Percentiles rank a stretch among this genome's conserved stretches.
Evolutionary conservation across 2,113 vertebrate species (phyloP).

Genomic region (Nematolebias whitei): DNA sequence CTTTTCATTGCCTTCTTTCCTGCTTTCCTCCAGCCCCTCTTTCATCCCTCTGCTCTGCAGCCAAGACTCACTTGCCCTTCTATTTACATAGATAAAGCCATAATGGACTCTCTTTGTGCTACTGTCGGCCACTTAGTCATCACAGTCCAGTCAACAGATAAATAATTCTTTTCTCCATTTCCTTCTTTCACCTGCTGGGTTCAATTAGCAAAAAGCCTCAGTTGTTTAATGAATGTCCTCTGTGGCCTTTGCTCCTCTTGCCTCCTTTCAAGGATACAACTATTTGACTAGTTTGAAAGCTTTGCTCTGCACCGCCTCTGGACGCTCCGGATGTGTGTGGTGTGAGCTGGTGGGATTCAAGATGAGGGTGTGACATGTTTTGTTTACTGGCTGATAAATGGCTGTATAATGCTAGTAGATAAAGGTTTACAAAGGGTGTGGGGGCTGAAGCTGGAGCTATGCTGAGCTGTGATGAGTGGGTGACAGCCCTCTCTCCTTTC

Average conservation of each 20-base stretch:
- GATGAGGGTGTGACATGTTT: slow-evolving; percentile 58
- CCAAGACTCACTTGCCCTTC: slow-evolving; percentile 54
- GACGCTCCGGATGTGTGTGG: slow-evolving; percentile 17
- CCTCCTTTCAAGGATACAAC: slow-evolving; percentile 72
- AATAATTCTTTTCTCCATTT: slow-evolving; percentile 64
- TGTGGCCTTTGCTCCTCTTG: slow-evolving; percentile 72
- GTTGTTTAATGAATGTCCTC: slow-evolving; percentile 74
- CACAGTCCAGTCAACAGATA: slow-evolving; percentile 74
- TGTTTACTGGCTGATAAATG: slow-evolving; percentile 79
- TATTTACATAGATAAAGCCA: slow-evolving; percentile 80
- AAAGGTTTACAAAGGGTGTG: slow-evolving; percentile 62
- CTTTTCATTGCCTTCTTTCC: slow-evolving; percentile 62
- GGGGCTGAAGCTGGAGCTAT: slow-evolving; percentile 44
- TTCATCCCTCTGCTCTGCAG: slow-evolving; percentile 49
- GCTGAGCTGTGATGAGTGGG: slow-evolving; percentile 62
- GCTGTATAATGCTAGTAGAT: slow-evolving; percentile 73
- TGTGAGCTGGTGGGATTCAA: slow-evolving; percentile 49
- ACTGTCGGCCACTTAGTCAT: slow-evolving; percentile 69
- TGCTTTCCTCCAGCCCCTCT: slow-evolving; percentile 25
- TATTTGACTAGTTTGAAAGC: slow-evolving; percentile 48
- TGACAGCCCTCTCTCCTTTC: slow-evolving; percentile 26
- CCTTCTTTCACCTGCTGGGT: slow-evolving; percentile 71
- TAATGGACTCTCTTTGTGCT: slow-evolving; percentile 80
- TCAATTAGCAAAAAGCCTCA: slow-evolving; percentile 77
- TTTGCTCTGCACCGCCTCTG: slow-evolving; percentile 42